Evolutionary conservation across 2,888 invertebrate genomes (phyloP).

Genomic region (Dermolepida albohirtum): DNA sequence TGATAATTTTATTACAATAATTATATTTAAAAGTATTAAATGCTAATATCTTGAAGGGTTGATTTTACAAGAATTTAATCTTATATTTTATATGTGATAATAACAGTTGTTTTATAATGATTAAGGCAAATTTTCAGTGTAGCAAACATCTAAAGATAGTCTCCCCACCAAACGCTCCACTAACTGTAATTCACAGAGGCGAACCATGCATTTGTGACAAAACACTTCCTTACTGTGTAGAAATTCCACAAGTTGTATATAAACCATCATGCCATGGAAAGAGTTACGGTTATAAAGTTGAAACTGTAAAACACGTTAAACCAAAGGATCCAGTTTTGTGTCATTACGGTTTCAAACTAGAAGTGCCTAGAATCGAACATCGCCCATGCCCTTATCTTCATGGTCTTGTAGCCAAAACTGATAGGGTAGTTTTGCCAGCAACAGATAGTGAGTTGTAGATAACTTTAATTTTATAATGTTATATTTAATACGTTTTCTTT

Average conservation of each 20-base stretch:
- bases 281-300: slow-evolving; percentile 45
- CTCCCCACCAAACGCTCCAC: slow-evolving; percentile 53
- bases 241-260: slow-evolving; percentile 41
- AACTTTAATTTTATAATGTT: background rate
- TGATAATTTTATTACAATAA: too few species aligned
- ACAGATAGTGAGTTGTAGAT: slow-evolving; percentile 33
- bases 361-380: slow-evolving; percentile 48
- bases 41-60: too few species aligned
- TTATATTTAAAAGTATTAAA: too few species aligned
- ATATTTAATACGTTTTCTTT: slow-evolving; percentile 3
- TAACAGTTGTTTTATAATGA: background rate
- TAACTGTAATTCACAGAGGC: slow-evolving; percentile 57
- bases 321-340: slow-evolving; percentile 29
- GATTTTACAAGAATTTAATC: too few species aligned
- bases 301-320: slow-evolving; percentile 40
- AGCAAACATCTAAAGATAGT: slow-evolving; percentile 57
- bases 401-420: slow-evolving; percentile 55
- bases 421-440: slow-evolving; percentile 56
- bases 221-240: slow-evolving; percentile 47
- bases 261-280: background rate
- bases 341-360: slow-evolving; percentile 50
- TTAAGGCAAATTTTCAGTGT: too few species aligned
- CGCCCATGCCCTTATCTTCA: slow-evolving; percentile 40
- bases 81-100: too few species aligned
- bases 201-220: slow-evolving; percentile 48